A percentile compares a stretch with the other conserved stretches of the same genome.
phyloP scores from a whole-genome alignment of 2,888 invertebrate genomes.

The Villa cingulata region DNA sequence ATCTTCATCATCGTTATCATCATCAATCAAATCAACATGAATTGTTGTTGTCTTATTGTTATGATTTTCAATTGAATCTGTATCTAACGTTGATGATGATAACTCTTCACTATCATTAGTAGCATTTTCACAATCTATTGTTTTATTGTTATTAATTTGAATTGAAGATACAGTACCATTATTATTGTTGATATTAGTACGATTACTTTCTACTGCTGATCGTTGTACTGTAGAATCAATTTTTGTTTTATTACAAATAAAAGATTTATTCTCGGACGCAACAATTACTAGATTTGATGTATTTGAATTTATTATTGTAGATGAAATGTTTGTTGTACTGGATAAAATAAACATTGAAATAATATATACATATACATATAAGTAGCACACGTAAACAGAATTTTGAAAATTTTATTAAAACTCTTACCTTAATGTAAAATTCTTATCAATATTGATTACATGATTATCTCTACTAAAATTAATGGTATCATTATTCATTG shows the following conservation, averaged over 20 bases:
- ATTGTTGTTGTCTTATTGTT: neutral
- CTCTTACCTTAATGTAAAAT: slow-evolving; percentile 12
- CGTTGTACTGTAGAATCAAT: neutral
- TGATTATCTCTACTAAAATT: no score
- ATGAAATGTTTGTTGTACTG: slow-evolving; percentile 9
- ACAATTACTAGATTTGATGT: neutral
- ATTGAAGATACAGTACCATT: slow-evolving; percentile 1
- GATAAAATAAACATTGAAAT: neutral
- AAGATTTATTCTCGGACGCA: neutral
- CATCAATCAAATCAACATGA: neutral
- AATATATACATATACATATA: neutral
- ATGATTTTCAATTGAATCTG: neutral
- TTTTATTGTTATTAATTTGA: neutral
- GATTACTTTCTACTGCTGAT: slow-evolving; percentile 1
- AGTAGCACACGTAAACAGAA: no score
- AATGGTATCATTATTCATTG: no score
- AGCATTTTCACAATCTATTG: neutral
- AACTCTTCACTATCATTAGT: neutral
- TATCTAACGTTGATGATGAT: neutral
- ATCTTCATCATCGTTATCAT: neutral
- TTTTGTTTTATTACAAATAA: neutral
- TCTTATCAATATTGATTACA: slow-evolving; percentile 1
- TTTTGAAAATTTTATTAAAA: no score
- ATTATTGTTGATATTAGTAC: slow-evolving; percentile 4
- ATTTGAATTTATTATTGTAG: slow-evolving; percentile 2